Evolutionary conservation across 2,888 invertebrate species (phyloP).

Genomic region (Loripinus fragilis): DNA sequence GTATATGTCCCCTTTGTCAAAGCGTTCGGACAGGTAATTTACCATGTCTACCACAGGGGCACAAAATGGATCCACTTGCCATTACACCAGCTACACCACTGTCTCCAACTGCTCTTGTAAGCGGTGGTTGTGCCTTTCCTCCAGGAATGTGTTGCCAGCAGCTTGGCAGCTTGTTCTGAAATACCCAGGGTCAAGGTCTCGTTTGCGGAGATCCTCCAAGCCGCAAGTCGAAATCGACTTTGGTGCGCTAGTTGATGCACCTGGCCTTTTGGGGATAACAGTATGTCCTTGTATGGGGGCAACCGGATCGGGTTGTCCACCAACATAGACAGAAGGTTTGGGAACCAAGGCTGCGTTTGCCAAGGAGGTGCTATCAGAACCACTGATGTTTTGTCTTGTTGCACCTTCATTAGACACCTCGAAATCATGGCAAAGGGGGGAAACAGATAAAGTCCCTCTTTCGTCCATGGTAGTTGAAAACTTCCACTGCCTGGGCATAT

Average conservation of each 20-base stretch:
- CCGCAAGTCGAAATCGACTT: slow-evolving; percentile 15
- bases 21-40: slow-evolving; percentile 3
- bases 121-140: slow-evolving; percentile 5
- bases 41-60: not conserved
- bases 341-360: slow-evolving; percentile 19
- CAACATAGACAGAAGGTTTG: slow-evolving; percentile 1
- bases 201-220: slow-evolving; percentile 28
- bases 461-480: slow-evolving; percentile 1
- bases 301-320: slow-evolving; percentile 19
- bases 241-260: slow-evolving; percentile 4
- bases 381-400: slow-evolving; percentile 15
- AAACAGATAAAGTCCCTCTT: slow-evolving; percentile 5
- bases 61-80: slow-evolving; percentile 14
- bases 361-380: slow-evolving; percentile 27
- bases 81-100: slow-evolving; percentile 28
- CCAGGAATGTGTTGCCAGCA: slow-evolving; percentile 16
- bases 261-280: not conserved
- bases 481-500: not conserved
- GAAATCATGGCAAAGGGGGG: slow-evolving; percentile 25
- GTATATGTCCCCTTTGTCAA: slow-evolving; percentile 17
- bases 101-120: slow-evolving; percentile 8
- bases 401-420: slow-evolving; percentile 20
- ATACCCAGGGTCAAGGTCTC: not conserved
- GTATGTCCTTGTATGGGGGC: not conserved
- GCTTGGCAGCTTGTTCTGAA: slow-evolving; percentile 21